These are phyloP conservation scores for Cydia strobilella DNA, from an alignment of 1,140 invertebrate species.

Conservation along the genomic window DNA sequence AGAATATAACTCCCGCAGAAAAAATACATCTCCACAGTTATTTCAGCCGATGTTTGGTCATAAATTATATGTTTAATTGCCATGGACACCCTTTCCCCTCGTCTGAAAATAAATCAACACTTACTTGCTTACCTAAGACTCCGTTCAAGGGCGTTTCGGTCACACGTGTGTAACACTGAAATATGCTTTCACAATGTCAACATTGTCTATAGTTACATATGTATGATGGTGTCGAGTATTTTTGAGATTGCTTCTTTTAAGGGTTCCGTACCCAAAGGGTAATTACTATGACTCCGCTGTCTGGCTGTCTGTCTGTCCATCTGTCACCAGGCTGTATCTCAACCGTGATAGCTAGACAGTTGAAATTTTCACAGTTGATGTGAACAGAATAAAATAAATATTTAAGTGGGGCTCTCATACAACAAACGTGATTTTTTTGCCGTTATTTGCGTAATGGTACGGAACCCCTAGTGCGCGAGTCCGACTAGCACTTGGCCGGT, in stretches of 20 bases:
- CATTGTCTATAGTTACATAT: not conserved
- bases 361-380: too few relatives aligned
- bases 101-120: conserved; percentile 40
- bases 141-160: conserved; percentile 40
- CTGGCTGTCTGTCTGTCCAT: too few relatives aligned
- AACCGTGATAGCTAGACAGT: too few relatives aligned
- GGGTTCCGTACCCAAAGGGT: too few relatives aligned
- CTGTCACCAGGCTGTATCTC: too few relatives aligned
- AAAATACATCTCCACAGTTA: not conserved
- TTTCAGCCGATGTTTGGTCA: conserved; percentile 27
- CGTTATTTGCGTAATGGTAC: too few relatives aligned
- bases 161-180: conserved; percentile 44
- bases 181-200: conserved; percentile 6
- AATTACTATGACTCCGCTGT: too few relatives aligned
- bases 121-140: conserved; percentile 26
- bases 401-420: too few relatives aligned
- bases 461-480: too few relatives aligned
- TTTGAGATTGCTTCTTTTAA: not conserved
- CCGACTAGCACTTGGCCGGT: too few relatives aligned
- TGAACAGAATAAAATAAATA: too few relatives aligned
- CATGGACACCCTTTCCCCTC: conserved; percentile 32
- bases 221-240: not conserved
- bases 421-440: too few relatives aligned
- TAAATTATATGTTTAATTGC: conserved; percentile 47
- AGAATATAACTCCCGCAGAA: not conserved